Evolutionary conservation across 2,797 vertebrate genomes (phyloP).

Genomic region (Cetoscarus ocellatus): DNA sequence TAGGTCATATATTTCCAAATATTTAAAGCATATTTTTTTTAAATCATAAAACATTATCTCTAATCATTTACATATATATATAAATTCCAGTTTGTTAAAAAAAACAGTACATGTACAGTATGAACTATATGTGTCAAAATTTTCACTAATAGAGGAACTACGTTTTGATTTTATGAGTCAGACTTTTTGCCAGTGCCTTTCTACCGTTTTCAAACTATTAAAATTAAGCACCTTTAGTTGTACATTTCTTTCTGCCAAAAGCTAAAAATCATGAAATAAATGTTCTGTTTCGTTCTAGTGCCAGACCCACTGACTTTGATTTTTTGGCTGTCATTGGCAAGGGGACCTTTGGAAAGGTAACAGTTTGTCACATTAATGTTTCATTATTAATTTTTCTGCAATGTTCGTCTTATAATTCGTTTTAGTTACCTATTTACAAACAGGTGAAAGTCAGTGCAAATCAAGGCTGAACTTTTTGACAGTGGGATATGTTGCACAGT

Average conservation of each 20-base stretch:
- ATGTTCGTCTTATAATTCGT: slow-evolving; percentile 4
- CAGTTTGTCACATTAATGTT: not conserved
- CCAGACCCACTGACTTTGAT: slow-evolving; percentile 98
- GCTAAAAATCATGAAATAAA: slow-evolving; percentile 6
- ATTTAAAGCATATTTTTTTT: not conserved
- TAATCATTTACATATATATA: not conserved
- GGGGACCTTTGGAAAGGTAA: slow-evolving; percentile 98
- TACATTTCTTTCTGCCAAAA: not conserved
- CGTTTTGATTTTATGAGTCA: not conserved
- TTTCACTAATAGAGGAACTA: not conserved
- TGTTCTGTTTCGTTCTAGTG: slow-evolving; percentile 81
- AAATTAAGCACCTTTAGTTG: slow-evolving; percentile 1
- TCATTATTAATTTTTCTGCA: not conserved
- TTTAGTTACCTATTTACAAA: slow-evolving; percentile 11
- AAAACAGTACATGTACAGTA: too few relatives aligned
- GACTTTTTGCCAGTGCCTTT: not conserved
- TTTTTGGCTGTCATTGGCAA: slow-evolving; percentile 98
- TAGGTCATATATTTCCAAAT: too few relatives aligned
- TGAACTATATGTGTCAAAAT: too few relatives aligned
- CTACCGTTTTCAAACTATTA: not conserved
- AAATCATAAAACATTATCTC: not conserved
- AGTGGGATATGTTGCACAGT: not conserved
- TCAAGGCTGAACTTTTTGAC: not conserved
- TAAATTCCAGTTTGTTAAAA: too few relatives aligned
- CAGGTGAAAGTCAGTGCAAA: not conserved